A percentile compares a stretch with the other conserved stretches of the same genome.
These are phyloP conservation scores for Propithecus deckenii DNA, from an alignment of 2,797 vertebrate genomes.

Conservation along the genomic window DNA sequence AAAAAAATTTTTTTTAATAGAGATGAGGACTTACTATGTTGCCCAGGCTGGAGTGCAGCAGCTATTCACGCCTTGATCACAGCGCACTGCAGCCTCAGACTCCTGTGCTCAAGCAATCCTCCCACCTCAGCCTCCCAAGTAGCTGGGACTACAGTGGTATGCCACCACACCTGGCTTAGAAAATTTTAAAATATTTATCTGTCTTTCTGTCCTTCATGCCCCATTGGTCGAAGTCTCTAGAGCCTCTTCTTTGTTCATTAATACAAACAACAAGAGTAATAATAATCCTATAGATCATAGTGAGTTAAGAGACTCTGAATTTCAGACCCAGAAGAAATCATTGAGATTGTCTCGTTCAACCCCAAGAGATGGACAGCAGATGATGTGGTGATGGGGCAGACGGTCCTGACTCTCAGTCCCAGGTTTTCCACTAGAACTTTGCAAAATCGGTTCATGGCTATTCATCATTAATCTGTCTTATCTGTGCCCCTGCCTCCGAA, in stretches of 20 bases:
- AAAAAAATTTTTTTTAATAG: neutral
- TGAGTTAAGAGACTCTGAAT: neutral
- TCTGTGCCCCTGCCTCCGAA: neutral
- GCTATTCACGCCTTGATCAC: neutral
- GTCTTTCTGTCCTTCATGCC: neutral
- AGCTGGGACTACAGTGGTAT: neutral
- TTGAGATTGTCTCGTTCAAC: neutral
- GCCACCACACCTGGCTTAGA: neutral
- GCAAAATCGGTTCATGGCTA: neutral
- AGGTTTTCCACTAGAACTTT: neutral
- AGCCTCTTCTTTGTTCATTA: neutral
- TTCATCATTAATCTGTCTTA: neutral
- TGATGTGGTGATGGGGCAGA: neutral
- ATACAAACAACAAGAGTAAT: neutral
- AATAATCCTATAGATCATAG: neutral
- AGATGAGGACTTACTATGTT: neutral
- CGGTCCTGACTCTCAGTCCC: neutral
- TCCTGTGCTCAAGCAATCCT: neutral
- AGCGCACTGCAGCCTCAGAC: neutral
- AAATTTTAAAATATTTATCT: neutral
- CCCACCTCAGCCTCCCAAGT: neutral
- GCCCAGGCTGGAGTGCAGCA: too few relatives aligned
- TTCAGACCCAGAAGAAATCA: neutral
- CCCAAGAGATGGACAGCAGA: neutral
- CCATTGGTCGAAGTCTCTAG: neutral